These are phyloP conservation scores for Lordiphosa andalusiaca DNA, from an alignment of 2,888 invertebrate species.

Conservation along the genomic window DNA sequence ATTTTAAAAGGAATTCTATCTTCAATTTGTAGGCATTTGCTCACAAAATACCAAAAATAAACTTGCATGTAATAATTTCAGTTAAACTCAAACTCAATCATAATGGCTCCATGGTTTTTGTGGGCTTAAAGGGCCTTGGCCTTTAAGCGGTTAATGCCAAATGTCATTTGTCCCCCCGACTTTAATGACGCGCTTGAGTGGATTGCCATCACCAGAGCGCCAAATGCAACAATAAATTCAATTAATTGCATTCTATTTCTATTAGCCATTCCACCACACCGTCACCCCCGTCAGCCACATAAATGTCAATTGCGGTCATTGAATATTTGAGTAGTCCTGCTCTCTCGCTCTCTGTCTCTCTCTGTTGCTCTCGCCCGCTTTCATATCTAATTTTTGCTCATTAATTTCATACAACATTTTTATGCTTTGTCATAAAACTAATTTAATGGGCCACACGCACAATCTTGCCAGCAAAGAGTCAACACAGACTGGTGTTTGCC, in stretches of 20 bases:
- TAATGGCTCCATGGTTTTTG: too few relatives aligned
- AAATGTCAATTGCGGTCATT: too few relatives aligned
- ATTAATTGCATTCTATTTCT: conserved; percentile 75
- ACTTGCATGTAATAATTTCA: too few relatives aligned
- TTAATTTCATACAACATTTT: conserved; percentile 73
- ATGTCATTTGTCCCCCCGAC: conserved; percentile 10
- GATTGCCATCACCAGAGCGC: conserved; percentile 28
- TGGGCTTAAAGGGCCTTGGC: too few relatives aligned
- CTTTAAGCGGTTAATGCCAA: too few relatives aligned
- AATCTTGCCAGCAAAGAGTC: not conserved
- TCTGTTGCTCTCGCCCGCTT: conserved; percentile 3
- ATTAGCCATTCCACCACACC: conserved; percentile 36
- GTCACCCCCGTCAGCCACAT: too few relatives aligned
- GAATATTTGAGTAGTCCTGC: too few relatives aligned
- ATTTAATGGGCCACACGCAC: conserved; percentile 54
- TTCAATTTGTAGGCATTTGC: too few relatives aligned
- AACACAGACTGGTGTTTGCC: too few relatives aligned
- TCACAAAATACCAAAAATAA: too few relatives aligned
- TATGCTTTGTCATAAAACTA: conserved; percentile 74
- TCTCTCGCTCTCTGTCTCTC: conserved; percentile 7
- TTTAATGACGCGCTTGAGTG: conserved; percentile 37
- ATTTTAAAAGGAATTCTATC: too few relatives aligned
- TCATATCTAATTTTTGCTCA: conserved; percentile 55
- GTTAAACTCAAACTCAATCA: too few relatives aligned
- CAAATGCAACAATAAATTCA: conserved; percentile 72